Evolutionary conservation across 1,140 invertebrate species (phyloP).

Genomic region (Tenebrio molitor): DNA sequence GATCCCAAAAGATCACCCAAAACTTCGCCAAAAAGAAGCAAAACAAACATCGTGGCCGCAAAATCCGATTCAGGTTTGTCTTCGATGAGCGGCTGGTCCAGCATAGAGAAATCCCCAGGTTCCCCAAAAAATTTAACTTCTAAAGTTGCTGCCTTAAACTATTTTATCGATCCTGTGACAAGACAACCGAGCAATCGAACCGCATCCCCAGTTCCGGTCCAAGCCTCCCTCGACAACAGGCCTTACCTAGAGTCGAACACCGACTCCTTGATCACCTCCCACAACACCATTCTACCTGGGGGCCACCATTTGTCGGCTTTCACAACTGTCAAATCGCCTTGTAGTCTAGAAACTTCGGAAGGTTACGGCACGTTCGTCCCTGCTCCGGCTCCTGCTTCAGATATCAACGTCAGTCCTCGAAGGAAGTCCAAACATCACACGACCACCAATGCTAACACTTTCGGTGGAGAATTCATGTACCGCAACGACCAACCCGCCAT

Average conservation of each 20-base stretch:
- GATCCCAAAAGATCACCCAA: conserved; percentile 80
- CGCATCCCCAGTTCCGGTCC: conserved; percentile 16
- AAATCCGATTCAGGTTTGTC: conserved; percentile 88
- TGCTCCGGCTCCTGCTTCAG: conserved; percentile 67
- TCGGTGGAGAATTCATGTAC: conserved; percentile 71
- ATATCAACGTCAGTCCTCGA: conserved; percentile 66
- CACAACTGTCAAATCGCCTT: conserved; percentile 67
- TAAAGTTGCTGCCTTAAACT: conserved; percentile 53
- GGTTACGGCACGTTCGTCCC: conserved; percentile 68
- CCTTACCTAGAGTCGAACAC: conserved; percentile 58
- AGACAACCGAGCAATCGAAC: conserved; percentile 43
- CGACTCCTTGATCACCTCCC: conserved; percentile 63
- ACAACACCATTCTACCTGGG: conserved; percentile 65
- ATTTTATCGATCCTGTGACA: conserved; percentile 43
- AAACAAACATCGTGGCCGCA: conserved; percentile 76
- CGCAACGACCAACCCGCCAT: conserved; percentile 77
- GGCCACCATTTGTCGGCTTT: conserved; percentile 69
- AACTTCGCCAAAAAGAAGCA: conserved; percentile 80
- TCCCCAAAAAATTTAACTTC: conserved; percentile 71
- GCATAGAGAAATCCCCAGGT: conserved; percentile 85
- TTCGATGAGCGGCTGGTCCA: conserved; percentile 88
- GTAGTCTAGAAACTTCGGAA: conserved; percentile 63
- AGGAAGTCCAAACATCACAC: conserved; percentile 59
- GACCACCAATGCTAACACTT: conserved; percentile 29
- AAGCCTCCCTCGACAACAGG: conserved; percentile 32